Base-by-base conservation (phyloP, 2,797 vertebrate species). In the Galaxias olidus region DNA sequence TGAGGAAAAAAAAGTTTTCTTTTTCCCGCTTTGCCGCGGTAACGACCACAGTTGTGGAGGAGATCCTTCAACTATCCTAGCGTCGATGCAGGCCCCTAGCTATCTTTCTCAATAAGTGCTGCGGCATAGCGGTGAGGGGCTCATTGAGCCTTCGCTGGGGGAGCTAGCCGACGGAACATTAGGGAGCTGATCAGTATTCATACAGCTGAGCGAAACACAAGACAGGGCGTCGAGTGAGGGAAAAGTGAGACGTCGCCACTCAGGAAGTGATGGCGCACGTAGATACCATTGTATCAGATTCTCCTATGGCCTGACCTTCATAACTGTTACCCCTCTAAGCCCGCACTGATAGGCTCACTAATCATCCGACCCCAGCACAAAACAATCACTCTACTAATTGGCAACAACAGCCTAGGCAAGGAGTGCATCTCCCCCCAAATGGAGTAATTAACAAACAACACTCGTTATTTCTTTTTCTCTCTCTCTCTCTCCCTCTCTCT, bases 321-420 rank as follows among this genome's bases (percentile, higher is more conserved):
- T 30, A 66, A 59, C 15, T 9, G 50, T 52, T 8, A 13, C 14
- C 47, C 50, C 15, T 41, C 48, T 41, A 54, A 49, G 45, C 51
- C 47, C 19, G 8, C 11, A 11, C 42, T 20, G 60, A 67, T 40
- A 20, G 48, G 51, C 54, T 59, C 46, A 9, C 60, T 67, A 56
- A 71, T 75, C 64, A 63, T 68, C 61, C 2, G 18, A 42, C 51
- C 53, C 46, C 41, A 57, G 57, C 64, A 43, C 49, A 52, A 64
- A 71, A 73, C 59, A 48, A 71, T 67, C 58, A 57, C 51, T 61
- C 60, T 63, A 56, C 56, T 75, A 75, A 75, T 71, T 71, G 57
- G 61, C 68, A 58, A 57, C 50, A 58, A 59, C 41, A 58, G 66
- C 53, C 45, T 59, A 19, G 62, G 48, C 43, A 56, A 41, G 15